Evolutionary conservation across 92 coral and sea anemone genomes (phyloP).

Genomic region (Palythoa heliodiscus): DNA sequence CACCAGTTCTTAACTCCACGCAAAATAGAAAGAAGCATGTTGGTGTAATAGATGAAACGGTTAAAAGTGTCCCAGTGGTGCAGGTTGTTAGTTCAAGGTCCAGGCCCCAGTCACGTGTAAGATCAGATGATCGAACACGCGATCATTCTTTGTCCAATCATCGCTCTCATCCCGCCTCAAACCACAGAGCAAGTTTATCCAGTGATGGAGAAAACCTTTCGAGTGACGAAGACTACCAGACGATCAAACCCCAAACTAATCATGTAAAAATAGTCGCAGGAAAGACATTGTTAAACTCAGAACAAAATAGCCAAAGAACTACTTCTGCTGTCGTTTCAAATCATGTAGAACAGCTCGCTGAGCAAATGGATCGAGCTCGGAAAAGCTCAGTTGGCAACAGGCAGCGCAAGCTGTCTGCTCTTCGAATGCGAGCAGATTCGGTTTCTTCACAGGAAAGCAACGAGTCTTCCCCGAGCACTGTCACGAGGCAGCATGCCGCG

Average conservation of each 20-base stretch:
- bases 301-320: constrained; percentile 8
- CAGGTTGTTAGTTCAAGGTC: constrained; percentile 24
- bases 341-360: constrained; percentile 70
- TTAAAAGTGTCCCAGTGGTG: constrained; percentile 18
- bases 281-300: not conserved
- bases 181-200: constrained; percentile 42
- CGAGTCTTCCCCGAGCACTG: constrained; percentile 55
- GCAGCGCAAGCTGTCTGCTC: constrained; percentile 33
- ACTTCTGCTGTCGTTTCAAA: constrained; percentile 33
- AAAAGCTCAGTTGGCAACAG: constrained; percentile 47
- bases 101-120: not conserved
- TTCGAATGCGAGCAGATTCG: constrained; percentile 56
- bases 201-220: constrained; percentile 54
- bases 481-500: constrained; percentile 77
- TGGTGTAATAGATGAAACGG: constrained; percentile 11
- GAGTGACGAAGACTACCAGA: constrained; percentile 54
- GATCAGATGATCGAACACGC: constrained; percentile 28
- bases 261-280: constrained; percentile 19
- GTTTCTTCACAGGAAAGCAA: constrained; percentile 82
- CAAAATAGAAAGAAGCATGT: constrained; percentile 8
- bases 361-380: constrained; percentile 55
- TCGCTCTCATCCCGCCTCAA: constrained; percentile 40
- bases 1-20: not conserved
- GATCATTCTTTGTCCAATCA: constrained; percentile 38
- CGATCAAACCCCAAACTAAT: constrained; percentile 13